Base-by-base conservation (phyloP, 2,797 vertebrate species). In the Chaunax sp. region DNA sequence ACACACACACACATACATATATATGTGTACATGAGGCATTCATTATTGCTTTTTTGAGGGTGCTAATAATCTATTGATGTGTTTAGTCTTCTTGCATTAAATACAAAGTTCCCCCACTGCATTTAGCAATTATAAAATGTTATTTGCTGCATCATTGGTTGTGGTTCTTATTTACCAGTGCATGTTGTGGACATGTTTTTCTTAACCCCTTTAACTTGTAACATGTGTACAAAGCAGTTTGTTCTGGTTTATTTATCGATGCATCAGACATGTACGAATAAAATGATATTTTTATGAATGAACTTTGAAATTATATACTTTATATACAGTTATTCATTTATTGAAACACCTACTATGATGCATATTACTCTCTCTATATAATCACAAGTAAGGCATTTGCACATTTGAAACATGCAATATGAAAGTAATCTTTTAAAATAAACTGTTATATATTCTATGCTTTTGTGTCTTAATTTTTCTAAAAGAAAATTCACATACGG, bases 401-500 rank as follows among this genome's bases (percentile, higher is more conserved):
- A 92, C 88, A 88, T 91, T 92, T 91, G 74, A 89, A 88, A 89
- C 46, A 22, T 89, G 88, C 60, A 76, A 85, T 86, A 92, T 80
- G 80, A 92, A 91, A 88, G 83, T 87, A 77, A 79, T 80, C 90
- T 94, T 94, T 94, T 93, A 75, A 93, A 95, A 92, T 93, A 93
- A 94, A 94, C 71, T 91, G 68, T 84, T 89, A 91, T 91, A 88
- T 71, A 92, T 76, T 89, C 68, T 70, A 64, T 40, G 49, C 62
- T 76, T 25, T 19, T 9, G 69, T 81, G 64, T 91, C 64, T 74
- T 64, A 14, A 25, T 77, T 72, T 63, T 57, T 11, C 13, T 56
- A 0, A 25, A 64, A 49, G 20, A 44, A 77, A 57, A 19, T 18
- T 52, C 8, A 28, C 43, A 23, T 22, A 58, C 46, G 16, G 52